Conservation (phyloP, 2,797 vertebrate species). For the Girardinus metallicus region DNA sequence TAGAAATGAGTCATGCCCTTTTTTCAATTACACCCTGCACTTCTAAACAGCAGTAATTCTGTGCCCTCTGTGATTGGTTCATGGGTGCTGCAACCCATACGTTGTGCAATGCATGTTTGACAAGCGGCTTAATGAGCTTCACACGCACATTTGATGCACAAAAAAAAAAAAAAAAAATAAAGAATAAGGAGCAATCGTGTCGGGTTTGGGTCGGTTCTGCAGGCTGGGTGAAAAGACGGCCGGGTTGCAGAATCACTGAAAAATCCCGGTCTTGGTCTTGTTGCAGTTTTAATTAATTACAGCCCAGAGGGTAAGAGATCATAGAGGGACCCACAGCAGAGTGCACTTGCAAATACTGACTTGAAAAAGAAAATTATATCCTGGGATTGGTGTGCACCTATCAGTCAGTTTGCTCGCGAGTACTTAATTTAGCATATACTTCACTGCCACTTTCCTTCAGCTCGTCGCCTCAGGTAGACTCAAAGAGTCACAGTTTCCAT, state of each 20-base stretch:
- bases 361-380: slow-evolving; percentile 28
- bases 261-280: slow-evolving; percentile 77
- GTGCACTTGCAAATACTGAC: slow-evolving; percentile 49
- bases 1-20: slow-evolving; percentile 39
- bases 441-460: slow-evolving; percentile 4
- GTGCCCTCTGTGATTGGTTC: slow-evolving; percentile 1
- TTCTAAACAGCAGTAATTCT: slow-evolving; percentile 9
- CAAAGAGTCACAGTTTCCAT: neutral
- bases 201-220: slow-evolving; percentile 46
- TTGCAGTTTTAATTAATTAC: slow-evolving; percentile 82
- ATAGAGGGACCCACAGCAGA: slow-evolving; percentile 52
- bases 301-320: slow-evolving; percentile 74
- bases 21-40: neutral
- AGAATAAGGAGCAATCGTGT: slow-evolving; percentile 32
- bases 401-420: slow-evolving; percentile 19
- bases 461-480: slow-evolving; percentile 22
- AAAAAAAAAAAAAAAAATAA: neutral
- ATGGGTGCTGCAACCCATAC: slow-evolving; percentile 19
- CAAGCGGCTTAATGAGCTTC: slow-evolving; percentile 53
- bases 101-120: slow-evolving; percentile 25
- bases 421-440: slow-evolving; percentile 14
- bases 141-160: slow-evolving; percentile 19
- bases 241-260: slow-evolving; percentile 67
- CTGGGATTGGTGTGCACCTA: slow-evolving; percentile 19
- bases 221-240: slow-evolving; percentile 65